Base-by-base conservation (phyloP, 2,888 invertebrate species). In the Eretmocerus hayati region DNA sequence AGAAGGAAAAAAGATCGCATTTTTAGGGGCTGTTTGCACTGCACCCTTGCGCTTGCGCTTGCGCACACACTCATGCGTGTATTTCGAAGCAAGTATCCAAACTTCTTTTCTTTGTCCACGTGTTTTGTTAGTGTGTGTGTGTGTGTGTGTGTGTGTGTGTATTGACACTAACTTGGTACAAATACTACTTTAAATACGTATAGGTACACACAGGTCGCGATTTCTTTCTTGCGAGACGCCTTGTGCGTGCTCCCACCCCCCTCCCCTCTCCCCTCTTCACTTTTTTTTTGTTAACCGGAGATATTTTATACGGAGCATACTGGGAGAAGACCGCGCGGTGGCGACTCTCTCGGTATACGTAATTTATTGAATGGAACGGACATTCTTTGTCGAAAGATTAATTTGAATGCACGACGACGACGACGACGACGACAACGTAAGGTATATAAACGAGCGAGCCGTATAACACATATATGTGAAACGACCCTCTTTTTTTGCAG, bases 101-200 rank as follows among this genome's bases (percentile, higher is more conserved):
- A 38, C 11, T 26, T 26, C 19, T 50, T 42, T 26, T 42, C 50
- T 50, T 46, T 46, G 50, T 50, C 32, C 40, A 13, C 33, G 6
- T 13, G 6, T 33, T 16, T 13, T 33, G n/a, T 26, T 26, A 6
- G 26, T 26, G 11, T 9, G 11, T 6, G 26, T 26, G 26, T 26
- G 11, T 26, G 26, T 26, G 35, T 11, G 11, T 1, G 35, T 21
- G 46, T 21, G 39, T 31, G 37, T 5, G 13, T 21, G 35, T 16
- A 21, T 13, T n/a, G 15, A 42, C 19, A n/a, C n/a, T n/a, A n/a
- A n/a, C n/a, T n/a, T n/a, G n/a, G n/a, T n/a, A n/a, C n/a, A n/a
- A n/a, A n/a, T n/a, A n/a, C n/a, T n/a, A n/a, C n/a, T n/a, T n/a
- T n/a, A n/a, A n/a, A n/a, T n/a, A n/a, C n/a, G n/a, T n/a, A n/a